Base-by-base conservation (phyloP, 2,113 vertebrate genomes). In the Phaetusa simplex region DNA sequence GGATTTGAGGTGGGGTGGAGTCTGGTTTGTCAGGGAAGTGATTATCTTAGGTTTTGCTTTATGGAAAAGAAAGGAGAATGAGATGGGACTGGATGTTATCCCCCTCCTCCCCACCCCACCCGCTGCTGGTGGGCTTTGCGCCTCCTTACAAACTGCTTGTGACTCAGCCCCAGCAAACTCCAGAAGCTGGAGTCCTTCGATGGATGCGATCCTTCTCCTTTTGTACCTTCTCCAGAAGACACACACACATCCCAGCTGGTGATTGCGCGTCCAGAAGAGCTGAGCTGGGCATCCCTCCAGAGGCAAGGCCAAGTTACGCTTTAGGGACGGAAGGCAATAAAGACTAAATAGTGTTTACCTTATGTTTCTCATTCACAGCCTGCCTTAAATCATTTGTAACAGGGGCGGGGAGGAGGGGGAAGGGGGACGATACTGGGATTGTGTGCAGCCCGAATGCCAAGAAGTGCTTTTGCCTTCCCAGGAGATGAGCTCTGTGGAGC, bases 361-460 rank as follows among this genome's bases (percentile, higher is more conserved):
- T 96, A 88, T 93, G 94, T 95, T 95, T 96, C 85, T 95, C 84
- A 95, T 96, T 95, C 95, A 87, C 66, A 85, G 96, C 83, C 87
- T 90, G 93, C 87, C 55, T 92, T 94, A 96, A 97, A 91, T 95
- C 89, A 91, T 93, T 93, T 88, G 62, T 87, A 83, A 85, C 26
- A 43, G 85, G 56, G 77, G 73, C 0, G 21, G 59, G 43, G 67
- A 13, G 13, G 6, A 5, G 24, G 6, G 26, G 11, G 9, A 64
- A 64, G 18, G 34, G 29, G 61, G 43, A 81, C 0, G 32, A 38
- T 83, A 62, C 3, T 65, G 71, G 77, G 58, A 82, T 73, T 87
- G 74, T 93, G 90, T 49, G 73, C 73, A 77, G 36, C 58, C 45
- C 0, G 1, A 80, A 74, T 67, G 93, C 93, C 97, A 97, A 91